These are phyloP conservation scores for Podarcis raffonei DNA, from an alignment of 2,113 vertebrate species.

Conservation along the genomic window DNA sequence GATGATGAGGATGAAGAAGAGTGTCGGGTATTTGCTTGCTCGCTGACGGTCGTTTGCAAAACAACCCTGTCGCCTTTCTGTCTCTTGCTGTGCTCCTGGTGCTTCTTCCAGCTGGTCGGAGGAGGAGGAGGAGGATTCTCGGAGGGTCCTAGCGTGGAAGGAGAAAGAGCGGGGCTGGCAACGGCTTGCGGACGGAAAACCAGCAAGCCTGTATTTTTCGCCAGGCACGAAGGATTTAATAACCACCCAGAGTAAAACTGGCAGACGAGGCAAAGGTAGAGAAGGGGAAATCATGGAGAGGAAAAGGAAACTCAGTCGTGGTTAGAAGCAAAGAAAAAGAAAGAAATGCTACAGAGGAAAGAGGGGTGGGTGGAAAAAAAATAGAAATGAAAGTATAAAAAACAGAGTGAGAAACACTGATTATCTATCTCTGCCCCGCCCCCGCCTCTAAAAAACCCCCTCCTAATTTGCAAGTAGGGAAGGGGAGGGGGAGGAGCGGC, in stretches of 20 bases:
- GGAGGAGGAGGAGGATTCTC: not conserved
- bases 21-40: not conserved
- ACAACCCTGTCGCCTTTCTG: too few relatives aligned
- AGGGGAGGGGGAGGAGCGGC: slow-evolving; percentile 20
- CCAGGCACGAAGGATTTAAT: not conserved
- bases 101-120: not conserved
- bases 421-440: not conserved
- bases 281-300: not conserved
- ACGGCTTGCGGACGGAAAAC: not conserved
- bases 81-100: not conserved
- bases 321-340: not conserved
- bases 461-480: not conserved
- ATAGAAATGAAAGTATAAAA: not conserved
- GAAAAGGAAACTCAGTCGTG: not conserved
- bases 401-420: not conserved
- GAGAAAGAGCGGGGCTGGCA: not conserved
- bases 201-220: not conserved
- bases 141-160: not conserved
- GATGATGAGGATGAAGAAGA: not conserved
- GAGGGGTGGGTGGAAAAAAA: not conserved
- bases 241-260: not conserved
- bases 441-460: too few relatives aligned
- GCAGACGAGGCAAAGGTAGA: not conserved
- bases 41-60: not conserved
- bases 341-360: not conserved